Evolutionary conservation across 2,888 invertebrate species (phyloP).

Genomic region (Liopterus haemorrhoidalis): DNA sequence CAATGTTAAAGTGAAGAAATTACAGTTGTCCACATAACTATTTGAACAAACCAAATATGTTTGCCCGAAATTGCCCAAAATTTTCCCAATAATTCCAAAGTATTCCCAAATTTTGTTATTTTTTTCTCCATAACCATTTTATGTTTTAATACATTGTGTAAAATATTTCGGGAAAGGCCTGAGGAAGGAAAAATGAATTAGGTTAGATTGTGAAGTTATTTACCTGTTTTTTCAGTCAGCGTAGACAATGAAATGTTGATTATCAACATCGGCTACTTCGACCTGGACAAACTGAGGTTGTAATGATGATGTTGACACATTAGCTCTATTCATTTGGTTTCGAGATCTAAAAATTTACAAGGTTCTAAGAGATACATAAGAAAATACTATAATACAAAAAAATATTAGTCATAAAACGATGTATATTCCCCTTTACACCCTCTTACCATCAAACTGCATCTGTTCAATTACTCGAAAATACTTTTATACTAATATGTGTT

Average conservation of each 20-base stretch:
- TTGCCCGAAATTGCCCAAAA: neutral
- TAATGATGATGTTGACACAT: slow-evolving; percentile 47
- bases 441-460: neutral
- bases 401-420: too few relatives aligned
- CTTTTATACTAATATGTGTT: slow-evolving; percentile 22
- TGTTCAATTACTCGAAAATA: neutral
- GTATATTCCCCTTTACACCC: too few relatives aligned
- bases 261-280: slow-evolving; percentile 66
- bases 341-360: slow-evolving; percentile 41
- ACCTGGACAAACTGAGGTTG: slow-evolving; percentile 66
- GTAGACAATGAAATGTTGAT: slow-evolving; percentile 80
- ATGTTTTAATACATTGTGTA: too few relatives aligned
- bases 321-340: slow-evolving; percentile 48
- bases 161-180: too few relatives aligned
- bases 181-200: too few relatives aligned
- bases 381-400: too few relatives aligned
- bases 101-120: neutral
- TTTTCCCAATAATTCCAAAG: neutral
- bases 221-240: slow-evolving; percentile 61
- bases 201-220: too few relatives aligned
- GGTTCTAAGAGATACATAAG: too few relatives aligned
- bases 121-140: too few relatives aligned
- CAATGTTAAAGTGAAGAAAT: too few relatives aligned
- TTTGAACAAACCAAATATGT: too few relatives aligned
- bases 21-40: too few relatives aligned